Base-by-base conservation (phyloP, 2,113 vertebrate species). In the Anoura caudifer region DNA sequence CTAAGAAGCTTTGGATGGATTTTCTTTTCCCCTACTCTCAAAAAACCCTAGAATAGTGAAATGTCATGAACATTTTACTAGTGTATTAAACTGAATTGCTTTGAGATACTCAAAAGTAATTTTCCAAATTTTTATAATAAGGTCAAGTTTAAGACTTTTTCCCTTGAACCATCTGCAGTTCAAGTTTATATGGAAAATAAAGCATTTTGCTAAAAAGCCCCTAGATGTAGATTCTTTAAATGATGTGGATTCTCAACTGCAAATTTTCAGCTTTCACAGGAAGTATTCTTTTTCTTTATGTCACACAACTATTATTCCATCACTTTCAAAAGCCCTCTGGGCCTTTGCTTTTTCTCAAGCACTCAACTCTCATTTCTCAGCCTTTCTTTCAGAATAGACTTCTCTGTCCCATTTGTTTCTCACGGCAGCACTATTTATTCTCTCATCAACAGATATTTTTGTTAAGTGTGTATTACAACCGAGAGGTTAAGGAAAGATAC, bases 101-200 rank as follows among this genome's bases (percentile, higher is more conserved):
- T 95, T 89, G 95, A 96, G 91, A 97, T 65, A 80, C 93, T 98
- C 93, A 96, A 75, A 93, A 91, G 97, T 91, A 87, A 97, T 96
- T 97, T 97, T 94, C 95, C 36, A 91, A 96, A 94, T 95, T 97
- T 96, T 96, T 96, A 76, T 87, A 96, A 83, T 81, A 93, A 95
- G 88, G 36, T 63, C 67, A 91, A 91, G 63, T 91, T 80, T 70
- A 43, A 94, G 77, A 86, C 38, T 75, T 87, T 84, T 83, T 47
- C 33, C 76, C 47, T 83, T 59, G 5, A 86, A 95, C 12, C 17
- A 86, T 93, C 93, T 90, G 79, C 83, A 75, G 20, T 85, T 86
- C 24, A 91, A 96, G 82, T 80, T 7, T 87, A 36, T 91, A 31
- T 87, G 87, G 80, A 95, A 96, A 97, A 84, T 89, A 82, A 91